phyloP scores from a whole-genome alignment of 2,113 vertebrate species.

The Corythornis vintsioides region DNA sequence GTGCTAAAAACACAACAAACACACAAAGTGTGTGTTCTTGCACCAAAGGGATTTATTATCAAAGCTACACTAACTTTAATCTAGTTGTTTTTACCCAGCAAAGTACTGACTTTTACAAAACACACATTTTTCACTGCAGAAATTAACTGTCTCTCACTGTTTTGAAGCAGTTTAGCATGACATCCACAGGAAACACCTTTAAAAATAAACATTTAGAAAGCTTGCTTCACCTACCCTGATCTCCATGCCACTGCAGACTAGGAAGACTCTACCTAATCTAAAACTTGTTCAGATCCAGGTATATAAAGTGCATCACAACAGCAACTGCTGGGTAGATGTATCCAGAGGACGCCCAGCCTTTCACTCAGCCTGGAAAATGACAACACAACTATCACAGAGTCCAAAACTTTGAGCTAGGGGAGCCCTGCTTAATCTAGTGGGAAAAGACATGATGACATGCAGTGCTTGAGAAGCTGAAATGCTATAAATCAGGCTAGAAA shows the following conservation, averaged over 20 bases:
- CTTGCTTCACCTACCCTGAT: not conserved
- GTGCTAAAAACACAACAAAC: slow-evolving; percentile 4
- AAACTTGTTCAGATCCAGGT: not conserved
- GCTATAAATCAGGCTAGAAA: slow-evolving; percentile 29
- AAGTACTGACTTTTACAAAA: not conserved
- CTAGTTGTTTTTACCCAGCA: not conserved
- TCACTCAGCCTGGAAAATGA: not conserved
- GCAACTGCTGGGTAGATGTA: not conserved
- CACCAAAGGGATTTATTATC: not conserved
- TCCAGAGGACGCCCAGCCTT: not conserved
- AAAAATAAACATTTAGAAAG: not conserved
- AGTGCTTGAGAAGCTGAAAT: slow-evolving; percentile 19
- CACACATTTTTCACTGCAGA: not conserved
- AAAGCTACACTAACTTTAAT: not conserved
- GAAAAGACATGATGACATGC: slow-evolving; percentile 38
- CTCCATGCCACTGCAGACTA: not conserved
- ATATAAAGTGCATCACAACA: not conserved
- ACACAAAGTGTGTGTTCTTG: not conserved
- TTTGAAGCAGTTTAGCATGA: not conserved
- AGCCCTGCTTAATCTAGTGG: not conserved
- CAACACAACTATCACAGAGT: not conserved
- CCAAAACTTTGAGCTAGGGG: slow-evolving; percentile 23
- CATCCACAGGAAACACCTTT: not conserved
- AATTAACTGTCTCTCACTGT: not conserved
- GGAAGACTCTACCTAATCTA: not conserved